Base-by-base conservation (phyloP, 2,888 invertebrate species). In the Thymelicus sylvestris region DNA sequence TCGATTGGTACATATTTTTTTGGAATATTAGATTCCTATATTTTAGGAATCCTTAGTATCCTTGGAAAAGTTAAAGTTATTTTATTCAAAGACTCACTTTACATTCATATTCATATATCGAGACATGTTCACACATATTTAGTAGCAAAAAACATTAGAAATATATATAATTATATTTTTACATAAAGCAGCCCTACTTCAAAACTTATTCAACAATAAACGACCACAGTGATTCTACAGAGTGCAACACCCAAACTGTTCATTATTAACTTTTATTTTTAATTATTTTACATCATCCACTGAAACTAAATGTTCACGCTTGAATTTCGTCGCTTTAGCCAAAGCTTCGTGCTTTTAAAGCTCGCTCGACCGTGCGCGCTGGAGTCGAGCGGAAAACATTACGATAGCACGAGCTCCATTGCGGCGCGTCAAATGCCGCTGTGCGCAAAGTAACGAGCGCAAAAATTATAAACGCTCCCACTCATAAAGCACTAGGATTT, bases 381-480 rank as follows among this genome's bases (percentile, higher is more conserved):
- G 70, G 78, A 80, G 79, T 76, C 75, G 74, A 80, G 79, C 80
- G 76, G 79, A 81, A 84, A 86, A 85, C 83, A 81, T 83, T 84
- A 81, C 84, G 83, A 84, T 83, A 83, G 77, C 79, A 79, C 80
- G 81, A 85, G 81, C 81, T 83, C 72, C 62, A 69, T 55, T 67
- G 74, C 76, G 72, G 41, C 63, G 67, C 66, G 74, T 73, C 67
- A 67, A 77, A 72, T 73, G 73, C 68, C 70, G 65, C 68, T 64
- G 38, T 57, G 52, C 60, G 75, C 75, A 62, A 73, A 74, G 74
- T 76, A 76, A 79, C 75, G 77, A 79, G 77, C 76, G 76, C 75
- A 75, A 72, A 75, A 76, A 75, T 74, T 77, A 76, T 67, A 66
- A 71, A 72, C 66, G 66, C 66, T 55, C 31, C 55, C 41, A 57